Base-by-base conservation (phyloP, 2,888 invertebrate genomes). In the Eupeodes luniger region DNA sequence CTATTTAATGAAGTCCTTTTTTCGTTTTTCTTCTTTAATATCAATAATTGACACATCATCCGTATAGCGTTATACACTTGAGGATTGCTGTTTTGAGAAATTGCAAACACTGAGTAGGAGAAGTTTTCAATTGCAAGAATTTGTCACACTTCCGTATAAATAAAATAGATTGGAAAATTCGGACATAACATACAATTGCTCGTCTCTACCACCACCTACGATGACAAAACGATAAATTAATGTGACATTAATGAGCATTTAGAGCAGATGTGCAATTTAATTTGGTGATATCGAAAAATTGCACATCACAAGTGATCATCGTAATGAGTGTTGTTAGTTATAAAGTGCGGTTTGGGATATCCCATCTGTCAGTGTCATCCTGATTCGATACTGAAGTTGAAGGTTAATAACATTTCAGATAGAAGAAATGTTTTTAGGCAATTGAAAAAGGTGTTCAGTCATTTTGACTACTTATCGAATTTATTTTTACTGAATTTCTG, bases 121-220 rank as follows among this genome's bases (percentile, higher is more conserved):
- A 40, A 40, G 40, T 40, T 67, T 82, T 57, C 44, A 74, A 66
- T 69, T 81, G 64, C 44, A 49, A 81, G 76, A 83, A 86, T 87
- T 87, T 87, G 84, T 87, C 87, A 84, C 87, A 87, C 84, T 84
- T 87, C 67, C 72, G 57, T 27, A 72, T 47, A 59, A 19, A 40
- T 36, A 53, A 55, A 40, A 69, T n/a, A 4, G n/a, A 36, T 16
- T 27, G 27, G 27, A 70, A n/a, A 57, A 44, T 19, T 27, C 5
- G n/a, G 11, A 44, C 16, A 4, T 40, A 10, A 44, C 19, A 14
- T 40, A 34, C 6, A 7, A 59, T 14, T 27, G n/a, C n/a, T 27
- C 47, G 7, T 19, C 12, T 6, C 11, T 44, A 44, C 9, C 19
- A 57, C 57, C 70, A 57, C 64, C 64, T 66, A 44, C 44, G 59